Base-by-base conservation (phyloP, 2,113 vertebrate species). In the Bucco capensis region DNA sequence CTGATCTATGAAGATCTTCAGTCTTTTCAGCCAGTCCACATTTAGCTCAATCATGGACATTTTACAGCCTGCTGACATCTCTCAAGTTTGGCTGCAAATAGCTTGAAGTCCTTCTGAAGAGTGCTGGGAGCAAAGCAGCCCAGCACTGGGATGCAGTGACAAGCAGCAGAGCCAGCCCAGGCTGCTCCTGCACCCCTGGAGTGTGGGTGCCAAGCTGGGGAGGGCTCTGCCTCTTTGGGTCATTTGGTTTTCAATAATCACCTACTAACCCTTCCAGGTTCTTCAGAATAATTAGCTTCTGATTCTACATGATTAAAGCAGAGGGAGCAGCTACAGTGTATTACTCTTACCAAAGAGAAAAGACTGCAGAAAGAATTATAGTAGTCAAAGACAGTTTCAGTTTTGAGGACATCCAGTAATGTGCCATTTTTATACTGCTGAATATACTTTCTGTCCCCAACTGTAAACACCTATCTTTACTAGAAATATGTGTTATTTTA, bases 51-150 rank as follows among this genome's bases (percentile, higher is more conserved):
- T 82, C 17, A 0, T 0, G 11, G 69, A 71, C 71, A 65, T 70
- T 90, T 94, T 65, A 72, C 70, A 82, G 70, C 62, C 51, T 1
- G 7, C 67, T 87, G 84, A 74, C 81, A 85, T 74, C 76, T 74
- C 93, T 70, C 92, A 83, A 69, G 54, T 89, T 93, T 79, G 67
- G 65, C 76, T 56, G 54, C 62, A 94, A 92, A 90, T 14, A 88
- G 65, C 49, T 81, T 81, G 61, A 81, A 88, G 46, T 95, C 61
- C 69, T 86, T 93, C 92, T 89, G 82, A 76, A 94, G 70, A 70
- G 42, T 79, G 72, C 66, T 89, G 23, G 66, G 88, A 84, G 73
- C 56, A 90, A 88, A 95, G 80, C 23, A 86, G 69, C 5, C 2
- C 46, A 76, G 44, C 38, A 50, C 66, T 85, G 61, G 46, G 57